These are phyloP conservation scores for Cyprinodon brontotheroides DNA, from an alignment of 2,113 vertebrate genomes.

Conservation along the genomic window DNA sequence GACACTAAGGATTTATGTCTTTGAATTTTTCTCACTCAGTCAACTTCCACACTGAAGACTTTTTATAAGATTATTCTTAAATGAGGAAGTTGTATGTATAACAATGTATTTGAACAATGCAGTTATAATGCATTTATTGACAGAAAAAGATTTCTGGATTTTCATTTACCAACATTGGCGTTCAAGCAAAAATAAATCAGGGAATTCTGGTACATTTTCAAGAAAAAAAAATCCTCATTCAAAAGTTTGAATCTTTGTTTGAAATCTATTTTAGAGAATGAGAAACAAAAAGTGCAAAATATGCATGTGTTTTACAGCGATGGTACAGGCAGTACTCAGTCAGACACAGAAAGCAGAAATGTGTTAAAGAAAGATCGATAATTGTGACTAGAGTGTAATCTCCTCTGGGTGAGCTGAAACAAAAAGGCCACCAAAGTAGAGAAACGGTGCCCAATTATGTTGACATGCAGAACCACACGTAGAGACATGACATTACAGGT, in stretches of 20 bases:
- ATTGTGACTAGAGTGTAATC: slow-evolving; percentile 56
- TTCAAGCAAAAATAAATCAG: not conserved
- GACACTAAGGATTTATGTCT: not conserved
- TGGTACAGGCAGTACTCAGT: slow-evolving; percentile 63
- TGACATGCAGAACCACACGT: not conserved
- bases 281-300: slow-evolving; percentile 26
- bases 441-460: slow-evolving; percentile 6
- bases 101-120: too few relatives aligned
- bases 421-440: slow-evolving; percentile 32
- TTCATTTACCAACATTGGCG: not conserved
- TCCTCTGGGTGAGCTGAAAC: slow-evolving; percentile 63
- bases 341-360: slow-evolving; percentile 63
- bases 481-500: not conserved
- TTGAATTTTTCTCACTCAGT: not conserved
- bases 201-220: not conserved
- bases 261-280: slow-evolving; percentile 16
- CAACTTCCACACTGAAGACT: not conserved
- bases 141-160: not conserved
- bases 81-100: too few relatives aligned
- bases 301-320: slow-evolving; percentile 58
- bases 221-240: slow-evolving; percentile 9
- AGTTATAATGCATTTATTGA: not conserved
- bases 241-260: not conserved
- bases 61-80: not conserved
- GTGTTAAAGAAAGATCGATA: slow-evolving; percentile 72